phyloP scores from a whole-genome alignment of 2,113 vertebrate genomes.

The Stegastes partitus region DNA sequence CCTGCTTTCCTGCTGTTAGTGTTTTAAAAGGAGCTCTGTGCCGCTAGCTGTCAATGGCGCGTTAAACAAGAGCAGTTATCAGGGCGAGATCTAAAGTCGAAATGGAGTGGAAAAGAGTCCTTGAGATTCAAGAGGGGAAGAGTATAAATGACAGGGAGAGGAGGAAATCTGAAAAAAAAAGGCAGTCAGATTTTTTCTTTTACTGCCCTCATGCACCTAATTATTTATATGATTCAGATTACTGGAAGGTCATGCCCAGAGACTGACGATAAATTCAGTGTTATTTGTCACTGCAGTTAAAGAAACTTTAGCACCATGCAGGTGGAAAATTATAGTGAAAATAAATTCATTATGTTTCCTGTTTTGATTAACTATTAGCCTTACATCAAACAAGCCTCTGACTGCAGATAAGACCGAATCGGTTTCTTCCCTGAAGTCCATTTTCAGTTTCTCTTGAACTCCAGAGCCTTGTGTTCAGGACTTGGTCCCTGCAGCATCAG shows the following conservation, averaged over 20 bases:
- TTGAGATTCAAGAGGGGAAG: slow-evolving; percentile 24
- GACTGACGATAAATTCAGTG: background rate
- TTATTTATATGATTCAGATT: slow-evolving; percentile 13
- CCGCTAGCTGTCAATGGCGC: slow-evolving; percentile 46
- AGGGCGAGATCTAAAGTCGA: slow-evolving; percentile 42
- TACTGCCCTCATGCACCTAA: slow-evolving; percentile 21
- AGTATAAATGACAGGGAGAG: background rate
- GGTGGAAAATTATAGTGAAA: background rate
- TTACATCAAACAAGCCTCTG: no score
- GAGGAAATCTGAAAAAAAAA: slow-evolving; percentile 1
- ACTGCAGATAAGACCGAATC: no score
- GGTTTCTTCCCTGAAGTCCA: no score
- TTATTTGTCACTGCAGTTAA: background rate
- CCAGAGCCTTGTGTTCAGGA: slow-evolving; percentile 80
- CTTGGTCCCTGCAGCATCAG: slow-evolving; percentile 86
- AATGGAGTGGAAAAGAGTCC: slow-evolving; percentile 54
- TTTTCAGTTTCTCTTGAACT: slow-evolving; percentile 85
- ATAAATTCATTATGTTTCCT: background rate
- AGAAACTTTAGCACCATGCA: background rate
- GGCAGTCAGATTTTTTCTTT: background rate
- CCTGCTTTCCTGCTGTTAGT: slow-evolving; percentile 33
- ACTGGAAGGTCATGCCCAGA: slow-evolving; percentile 1
- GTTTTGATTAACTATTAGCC: background rate
- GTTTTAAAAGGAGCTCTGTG: slow-evolving; percentile 49
- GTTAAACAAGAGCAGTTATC: slow-evolving; percentile 60